A percentile compares a stretch with the other conserved stretches of the same genome.
phyloP scores from a whole-genome alignment of 2,797 vertebrate genomes.

The Lacerta agilis region DNA sequence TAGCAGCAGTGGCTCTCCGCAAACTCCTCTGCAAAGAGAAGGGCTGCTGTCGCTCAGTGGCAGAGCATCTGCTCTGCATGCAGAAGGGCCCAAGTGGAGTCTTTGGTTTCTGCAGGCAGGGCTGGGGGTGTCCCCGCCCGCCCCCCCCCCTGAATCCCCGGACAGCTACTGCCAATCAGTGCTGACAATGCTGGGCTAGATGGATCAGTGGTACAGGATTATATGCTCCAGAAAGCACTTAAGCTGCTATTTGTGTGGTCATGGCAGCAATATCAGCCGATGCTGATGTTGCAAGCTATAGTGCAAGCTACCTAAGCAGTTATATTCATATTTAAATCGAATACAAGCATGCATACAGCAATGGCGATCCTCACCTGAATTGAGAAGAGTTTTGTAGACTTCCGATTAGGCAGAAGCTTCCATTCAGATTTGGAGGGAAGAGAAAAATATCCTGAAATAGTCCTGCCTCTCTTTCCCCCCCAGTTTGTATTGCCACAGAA shows the following conservation, averaged over 20 bases:
- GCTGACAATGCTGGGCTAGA: too few relatives aligned
- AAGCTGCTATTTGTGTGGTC: neutral
- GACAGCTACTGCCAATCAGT: too few relatives aligned
- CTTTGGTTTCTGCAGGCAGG: too few relatives aligned
- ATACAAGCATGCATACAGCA: neutral
- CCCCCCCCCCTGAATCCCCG: too few relatives aligned
- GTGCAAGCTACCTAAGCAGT: neutral
- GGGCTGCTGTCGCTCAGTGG: too few relatives aligned
- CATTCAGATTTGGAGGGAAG: neutral
- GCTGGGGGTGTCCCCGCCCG: too few relatives aligned
- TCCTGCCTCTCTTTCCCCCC: too few relatives aligned
- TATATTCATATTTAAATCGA: neutral
- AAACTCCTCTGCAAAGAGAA: too few relatives aligned
- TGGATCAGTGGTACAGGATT: too few relatives aligned
- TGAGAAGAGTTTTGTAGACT: neutral
- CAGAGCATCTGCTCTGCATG: too few relatives aligned
- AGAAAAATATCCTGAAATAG: neutral
- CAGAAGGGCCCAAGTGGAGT: too few relatives aligned
- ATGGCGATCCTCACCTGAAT: too few relatives aligned
- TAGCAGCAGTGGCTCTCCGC: fast-evolving
- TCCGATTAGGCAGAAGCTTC: neutral
- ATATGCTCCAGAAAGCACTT: neutral
- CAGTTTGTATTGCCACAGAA: neutral
- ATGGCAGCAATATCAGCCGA: neutral
- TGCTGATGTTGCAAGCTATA: neutral